Percentiles rank a stretch among this genome's conserved stretches.
Conservation (phyloP, 1,140 invertebrate genomes). For the Daktulosphaira vitifoliae region DNA sequence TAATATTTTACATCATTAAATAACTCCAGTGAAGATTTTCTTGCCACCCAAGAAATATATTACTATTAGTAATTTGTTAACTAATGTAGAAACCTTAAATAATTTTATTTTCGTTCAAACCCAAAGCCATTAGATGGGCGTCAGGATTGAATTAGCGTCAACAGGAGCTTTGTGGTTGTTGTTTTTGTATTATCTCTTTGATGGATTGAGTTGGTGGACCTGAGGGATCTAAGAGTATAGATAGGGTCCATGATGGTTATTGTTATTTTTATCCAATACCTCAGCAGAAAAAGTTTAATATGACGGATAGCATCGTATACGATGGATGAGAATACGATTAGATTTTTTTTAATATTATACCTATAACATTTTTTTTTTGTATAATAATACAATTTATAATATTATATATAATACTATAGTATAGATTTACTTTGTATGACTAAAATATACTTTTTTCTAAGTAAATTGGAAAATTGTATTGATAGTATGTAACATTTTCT, state of each 20-base stretch:
- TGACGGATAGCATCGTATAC: slow-evolving; percentile 19
- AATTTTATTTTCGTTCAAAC: neutral
- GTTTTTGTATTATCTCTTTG: slow-evolving; percentile 28
- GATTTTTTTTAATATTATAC: slow-evolving; percentile 20
- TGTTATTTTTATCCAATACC: slow-evolving; percentile 26
- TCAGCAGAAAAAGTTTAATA: neutral
- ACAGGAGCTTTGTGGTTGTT: slow-evolving; percentile 15
- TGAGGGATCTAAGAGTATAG: slow-evolving; percentile 5
- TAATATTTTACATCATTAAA: too few species aligned
- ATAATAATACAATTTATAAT: too few species aligned
- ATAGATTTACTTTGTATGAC: too few species aligned
- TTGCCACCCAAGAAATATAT: too few species aligned
- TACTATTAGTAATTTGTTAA: too few species aligned
- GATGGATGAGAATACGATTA: slow-evolving; percentile 13
- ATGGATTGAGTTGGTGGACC: slow-evolving; percentile 12
- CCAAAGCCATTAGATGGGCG: slow-evolving; percentile 3
- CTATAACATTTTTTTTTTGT: slow-evolving; percentile 4
- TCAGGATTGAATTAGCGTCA: slow-evolving; percentile 26
- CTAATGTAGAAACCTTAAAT: too few species aligned
- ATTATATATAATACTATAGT: too few species aligned
- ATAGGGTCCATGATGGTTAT: neutral
- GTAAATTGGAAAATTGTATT: too few species aligned
- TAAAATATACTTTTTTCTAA: too few species aligned
- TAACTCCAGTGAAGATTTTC: too few species aligned
- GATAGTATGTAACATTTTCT: too few species aligned